Evolutionary conservation across 2,797 vertebrate species (phyloP), one percentile per base, ranked within the genome.

Genomic region (Poeciliopsis gracilis): DNA sequence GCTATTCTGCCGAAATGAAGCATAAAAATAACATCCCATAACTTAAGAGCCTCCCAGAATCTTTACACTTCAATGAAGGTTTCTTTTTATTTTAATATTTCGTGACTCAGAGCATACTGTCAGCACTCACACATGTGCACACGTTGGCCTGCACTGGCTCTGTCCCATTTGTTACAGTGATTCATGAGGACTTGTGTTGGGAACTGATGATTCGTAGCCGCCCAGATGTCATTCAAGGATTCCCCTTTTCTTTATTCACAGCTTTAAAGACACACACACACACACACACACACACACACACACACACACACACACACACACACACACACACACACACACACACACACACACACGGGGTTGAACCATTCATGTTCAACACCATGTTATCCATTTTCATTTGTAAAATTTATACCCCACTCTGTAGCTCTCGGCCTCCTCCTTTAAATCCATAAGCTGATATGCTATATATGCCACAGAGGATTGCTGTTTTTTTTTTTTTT

Each of bases 351-450:
- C 63, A 69, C 38, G 8, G 7, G 38, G 38, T 41, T 41, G 38
- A 70, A 20, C 82, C 77, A 80, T 79, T 82, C 80, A 85, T 77
- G 90, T 79, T 82, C 81, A 69, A 67, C 69, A 61, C 53, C 61
- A 46, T 73, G 87, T 88, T 87, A 89, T 91, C 75, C 79, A 87
- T 90, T 92, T 92, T 88, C 85, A 90, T 93, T 89, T 85, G 77
- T 47, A 76, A 61, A 90, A 91, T 93, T 89, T 90, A 92, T 81
- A 81, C 73, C 89, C 82, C 23, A 69, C 77, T 53, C 59, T n/a
- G n/a, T 55, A 71, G 87, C 83, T 87, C 80, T 75, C 80, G 79
- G 86, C 51, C 82, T 76, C 72, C 59, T 70, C 81, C 82, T 91
- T 85, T 86, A 87, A 92, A 91, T 90, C 85, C 73, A 86, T 89